Conservation (phyloP, 64 coral and sea anemone genomes). For the Stichodactyla helianthus region DNA sequence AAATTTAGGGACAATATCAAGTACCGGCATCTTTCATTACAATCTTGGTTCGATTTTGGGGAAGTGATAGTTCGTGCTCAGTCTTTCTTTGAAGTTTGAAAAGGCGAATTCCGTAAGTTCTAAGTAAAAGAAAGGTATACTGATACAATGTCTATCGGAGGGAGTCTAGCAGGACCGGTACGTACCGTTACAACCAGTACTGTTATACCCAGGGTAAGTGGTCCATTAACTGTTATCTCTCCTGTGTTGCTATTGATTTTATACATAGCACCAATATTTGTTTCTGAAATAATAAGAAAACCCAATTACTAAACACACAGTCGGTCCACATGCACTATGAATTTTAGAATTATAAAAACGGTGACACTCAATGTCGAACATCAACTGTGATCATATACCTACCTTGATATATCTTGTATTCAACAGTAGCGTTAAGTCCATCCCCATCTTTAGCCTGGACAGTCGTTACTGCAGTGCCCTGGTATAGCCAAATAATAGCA, state of each 20-base stretch:
- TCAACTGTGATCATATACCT: neutral
- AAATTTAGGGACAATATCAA: too few species aligned
- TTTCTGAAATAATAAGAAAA: neutral
- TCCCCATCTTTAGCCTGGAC: constrained; percentile 2
- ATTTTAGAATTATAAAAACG: too few species aligned
- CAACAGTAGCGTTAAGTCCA: neutral
- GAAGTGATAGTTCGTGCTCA: too few species aligned
- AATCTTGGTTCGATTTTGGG: too few species aligned
- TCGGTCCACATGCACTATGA: too few species aligned
- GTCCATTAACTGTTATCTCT: constrained; percentile 17
- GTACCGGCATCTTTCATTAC: too few species aligned
- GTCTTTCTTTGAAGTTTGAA: too few species aligned
- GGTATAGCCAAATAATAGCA: neutral
- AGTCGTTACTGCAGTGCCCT: neutral
- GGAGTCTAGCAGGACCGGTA: neutral
- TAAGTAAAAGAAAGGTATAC: too few species aligned
- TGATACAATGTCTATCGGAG: too few species aligned
- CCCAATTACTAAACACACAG: too few species aligned
- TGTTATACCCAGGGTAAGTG: neutral
- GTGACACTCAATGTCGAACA: too few species aligned
- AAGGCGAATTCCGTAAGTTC: too few species aligned
- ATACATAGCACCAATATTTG: neutral
- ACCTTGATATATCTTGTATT: constrained; percentile 9
- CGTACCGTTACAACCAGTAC: neutral
- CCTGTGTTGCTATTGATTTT: constrained; percentile 7